Percentiles rank a stretch among this genome's conserved stretches.
Conservation (phyloP, 2,797 vertebrate genomes). For the Mormyrops attenuatus region DNA sequence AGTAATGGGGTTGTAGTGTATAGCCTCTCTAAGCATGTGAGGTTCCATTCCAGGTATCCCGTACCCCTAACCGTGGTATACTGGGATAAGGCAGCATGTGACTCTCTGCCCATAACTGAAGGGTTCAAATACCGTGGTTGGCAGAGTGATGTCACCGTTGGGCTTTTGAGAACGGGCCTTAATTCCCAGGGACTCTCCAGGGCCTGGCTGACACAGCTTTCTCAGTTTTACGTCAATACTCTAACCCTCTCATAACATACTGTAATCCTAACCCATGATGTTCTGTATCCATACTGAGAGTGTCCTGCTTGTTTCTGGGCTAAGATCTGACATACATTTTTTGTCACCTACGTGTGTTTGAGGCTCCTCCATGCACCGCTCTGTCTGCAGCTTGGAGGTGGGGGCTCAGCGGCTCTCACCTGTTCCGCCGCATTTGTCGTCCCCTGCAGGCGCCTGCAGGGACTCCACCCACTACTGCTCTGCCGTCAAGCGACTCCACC, state of each 20-base stretch:
- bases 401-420: background rate
- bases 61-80: background rate
- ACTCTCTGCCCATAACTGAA: background rate
- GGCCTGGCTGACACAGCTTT: too few species aligned
- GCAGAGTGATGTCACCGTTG: too few species aligned
- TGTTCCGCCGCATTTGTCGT: background rate
- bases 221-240: too few species aligned
- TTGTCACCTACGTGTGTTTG: background rate
- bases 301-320: background rate
- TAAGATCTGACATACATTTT: background rate
- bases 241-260: background rate
- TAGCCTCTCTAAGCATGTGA: background rate
- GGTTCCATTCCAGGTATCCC: background rate
- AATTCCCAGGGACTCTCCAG: too few species aligned
- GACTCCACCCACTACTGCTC: constrained; percentile 77
- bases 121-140: background rate
- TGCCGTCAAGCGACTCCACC: constrained; percentile 69
- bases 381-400: background rate
- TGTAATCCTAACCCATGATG: background rate
- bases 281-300: background rate
- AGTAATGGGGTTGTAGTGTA: background rate
- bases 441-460: constrained; percentile 61
- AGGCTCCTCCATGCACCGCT: background rate
- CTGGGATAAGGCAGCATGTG: background rate
- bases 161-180: too few species aligned